Evolutionary conservation across 2,797 vertebrate species (phyloP).

Genomic region (Typhlichthys subterraneus): DNA sequence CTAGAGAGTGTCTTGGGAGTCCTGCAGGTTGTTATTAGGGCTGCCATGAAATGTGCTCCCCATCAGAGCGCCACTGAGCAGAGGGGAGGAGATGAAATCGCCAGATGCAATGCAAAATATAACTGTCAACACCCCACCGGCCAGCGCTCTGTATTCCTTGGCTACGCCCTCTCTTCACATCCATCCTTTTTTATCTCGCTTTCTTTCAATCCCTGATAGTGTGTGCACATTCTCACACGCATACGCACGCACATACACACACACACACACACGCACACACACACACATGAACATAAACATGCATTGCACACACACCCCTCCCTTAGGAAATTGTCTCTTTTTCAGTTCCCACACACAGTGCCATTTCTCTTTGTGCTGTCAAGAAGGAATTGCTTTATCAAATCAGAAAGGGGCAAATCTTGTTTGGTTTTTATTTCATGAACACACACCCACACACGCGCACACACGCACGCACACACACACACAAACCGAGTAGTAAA

Average conservation of each 20-base stretch:
- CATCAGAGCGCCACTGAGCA: constrained; percentile 53
- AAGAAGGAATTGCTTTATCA: constrained; percentile 52
- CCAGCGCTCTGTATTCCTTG: too few relatives aligned
- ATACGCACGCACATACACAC: neutral
- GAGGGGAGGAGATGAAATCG: constrained; percentile 20
- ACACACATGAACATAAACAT: constrained; percentile 17
- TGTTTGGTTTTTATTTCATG: constrained; percentile 64
- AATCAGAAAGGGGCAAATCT: constrained; percentile 53
- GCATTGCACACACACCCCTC: too few relatives aligned
- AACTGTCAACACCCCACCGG: too few relatives aligned
- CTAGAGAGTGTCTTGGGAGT: constrained; percentile 65
- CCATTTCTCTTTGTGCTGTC: constrained; percentile 38
- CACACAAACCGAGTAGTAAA: constrained; percentile 21
- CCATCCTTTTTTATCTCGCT: too few relatives aligned
- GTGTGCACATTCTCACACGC: too few relatives aligned
- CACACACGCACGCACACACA: neutral
- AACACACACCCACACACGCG: constrained; percentile 34
- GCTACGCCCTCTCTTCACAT: too few relatives aligned
- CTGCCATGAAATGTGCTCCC: constrained; percentile 64
- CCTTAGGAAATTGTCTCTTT: constrained; percentile 20
- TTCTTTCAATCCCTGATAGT: too few relatives aligned
- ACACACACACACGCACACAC: constrained; percentile 10
- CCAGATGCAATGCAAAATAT: too few relatives aligned
- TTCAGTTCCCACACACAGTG: constrained; percentile 41
- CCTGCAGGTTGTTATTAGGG: constrained; percentile 68